Percentiles rank a stretch among this genome's conserved stretches.
Evolutionary conservation across 2,888 invertebrate genomes (phyloP).

Genomic region (Tachina fera): DNA sequence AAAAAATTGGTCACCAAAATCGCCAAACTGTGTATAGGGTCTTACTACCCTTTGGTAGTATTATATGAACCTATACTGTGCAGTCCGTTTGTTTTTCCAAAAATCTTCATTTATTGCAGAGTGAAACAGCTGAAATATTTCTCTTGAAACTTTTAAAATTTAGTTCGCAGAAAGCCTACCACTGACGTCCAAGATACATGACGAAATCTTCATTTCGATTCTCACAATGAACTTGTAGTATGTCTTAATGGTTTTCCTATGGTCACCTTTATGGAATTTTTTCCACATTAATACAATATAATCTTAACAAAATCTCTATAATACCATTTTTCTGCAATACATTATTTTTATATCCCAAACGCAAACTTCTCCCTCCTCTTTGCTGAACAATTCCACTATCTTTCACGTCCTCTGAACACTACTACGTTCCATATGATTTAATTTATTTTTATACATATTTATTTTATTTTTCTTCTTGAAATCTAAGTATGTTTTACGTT

Average conservation of each 20-base stretch:
- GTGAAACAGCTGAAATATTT: too few species aligned
- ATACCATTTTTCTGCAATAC: conserved; percentile 15
- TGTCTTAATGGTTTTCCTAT: background rate
- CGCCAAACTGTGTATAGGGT: too few species aligned
- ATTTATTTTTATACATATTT: conserved; percentile 46
- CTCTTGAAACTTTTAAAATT: too few species aligned
- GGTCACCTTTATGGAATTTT: conserved; percentile 15
- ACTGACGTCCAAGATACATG: too few species aligned
- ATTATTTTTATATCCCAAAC: background rate
- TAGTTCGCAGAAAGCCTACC: too few species aligned
- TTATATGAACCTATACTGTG: too few species aligned
- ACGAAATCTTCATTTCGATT: too few species aligned
- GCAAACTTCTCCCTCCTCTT: background rate
- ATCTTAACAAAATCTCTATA: conserved; percentile 33
- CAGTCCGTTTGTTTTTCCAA: too few species aligned
- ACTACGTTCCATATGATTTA: conserved; percentile 8
- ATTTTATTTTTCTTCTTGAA: conserved; percentile 12
- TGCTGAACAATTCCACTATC: background rate
- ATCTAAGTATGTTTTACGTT: conserved; percentile 36
- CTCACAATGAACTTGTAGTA: too few species aligned
- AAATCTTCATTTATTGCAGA: too few species aligned
- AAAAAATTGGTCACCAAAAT: too few species aligned
- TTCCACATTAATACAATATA: conserved; percentile 8
- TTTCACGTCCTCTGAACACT: background rate
- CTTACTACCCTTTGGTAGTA: too few species aligned